Percentiles rank a stretch among this genome's conserved stretches.
phyloP scores from a whole-genome alignment of 2,113 vertebrate species.

The Hyperoodon ampullatus region DNA sequence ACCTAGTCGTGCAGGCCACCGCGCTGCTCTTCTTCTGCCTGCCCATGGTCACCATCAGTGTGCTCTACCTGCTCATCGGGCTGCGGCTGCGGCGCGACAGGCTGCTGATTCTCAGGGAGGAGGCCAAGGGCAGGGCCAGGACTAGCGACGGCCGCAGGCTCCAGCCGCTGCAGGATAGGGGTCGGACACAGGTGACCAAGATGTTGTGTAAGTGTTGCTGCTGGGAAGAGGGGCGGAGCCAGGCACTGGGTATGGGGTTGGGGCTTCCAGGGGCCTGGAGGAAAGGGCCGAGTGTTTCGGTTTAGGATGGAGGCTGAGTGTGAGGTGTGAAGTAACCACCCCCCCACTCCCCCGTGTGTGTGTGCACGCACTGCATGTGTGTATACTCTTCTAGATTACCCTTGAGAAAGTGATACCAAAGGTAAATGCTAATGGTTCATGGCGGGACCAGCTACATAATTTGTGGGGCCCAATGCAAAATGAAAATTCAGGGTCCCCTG shows the following conservation, averaged over 20 bases:
- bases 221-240: background rate
- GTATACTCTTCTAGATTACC: background rate
- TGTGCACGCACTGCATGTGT: fast-evolving
- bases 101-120: slow-evolving; percentile 83
- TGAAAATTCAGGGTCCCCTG: background rate
- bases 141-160: slow-evolving; percentile 23
- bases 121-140: slow-evolving; percentile 77
- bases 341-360: too few relatives aligned
- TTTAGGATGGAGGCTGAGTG: background rate
- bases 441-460: background rate
- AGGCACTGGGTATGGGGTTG: background rate
- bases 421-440: background rate
- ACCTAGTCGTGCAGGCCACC: slow-evolving; percentile 92
- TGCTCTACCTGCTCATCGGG: slow-evolving; percentile 94
- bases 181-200: slow-evolving; percentile 93
- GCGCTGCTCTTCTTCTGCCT: slow-evolving; percentile 93
- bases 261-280: background rate
- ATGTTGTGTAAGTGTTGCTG: slow-evolving; percentile 94
- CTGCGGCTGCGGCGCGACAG: slow-evolving; percentile 91
- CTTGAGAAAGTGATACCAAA: background rate
- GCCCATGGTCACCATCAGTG: slow-evolving; percentile 93
- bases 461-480: background rate
- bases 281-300: background rate
- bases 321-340: background rate
- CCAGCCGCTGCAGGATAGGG: slow-evolving; percentile 84